phyloP scores from a whole-genome alignment of 2,113 vertebrate genomes.

The Paratilapia polleni region DNA sequence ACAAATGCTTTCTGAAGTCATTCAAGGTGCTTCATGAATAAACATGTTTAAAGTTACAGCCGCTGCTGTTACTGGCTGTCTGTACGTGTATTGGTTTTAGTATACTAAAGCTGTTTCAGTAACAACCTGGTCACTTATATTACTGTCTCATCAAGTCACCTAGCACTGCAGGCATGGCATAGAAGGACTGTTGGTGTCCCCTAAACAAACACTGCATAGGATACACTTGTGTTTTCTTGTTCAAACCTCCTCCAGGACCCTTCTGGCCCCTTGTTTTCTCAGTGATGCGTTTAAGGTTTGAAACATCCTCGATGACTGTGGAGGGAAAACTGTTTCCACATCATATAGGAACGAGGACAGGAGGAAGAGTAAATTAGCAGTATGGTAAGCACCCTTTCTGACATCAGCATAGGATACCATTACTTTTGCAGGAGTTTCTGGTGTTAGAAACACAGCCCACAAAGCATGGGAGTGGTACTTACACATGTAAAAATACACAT shows the following conservation, averaged over 20 bases:
- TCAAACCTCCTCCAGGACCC: neutral
- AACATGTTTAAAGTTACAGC: neutral
- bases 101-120: too few relatives aligned
- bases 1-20: neutral
- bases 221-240: neutral
- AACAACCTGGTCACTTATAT: too few relatives aligned
- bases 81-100: too few relatives aligned
- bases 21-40: neutral
- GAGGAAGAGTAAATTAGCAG: neutral
- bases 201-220: neutral
- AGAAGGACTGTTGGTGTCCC: neutral
- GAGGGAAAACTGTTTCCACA: slow-evolving; percentile 2
- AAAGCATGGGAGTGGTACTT: neutral
- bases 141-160: neutral
- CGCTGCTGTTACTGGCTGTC: neutral
- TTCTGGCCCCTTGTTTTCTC: neutral
- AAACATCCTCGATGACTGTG: neutral
- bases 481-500: neutral
- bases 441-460: neutral
- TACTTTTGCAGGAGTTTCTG: neutral
- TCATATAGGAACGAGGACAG: neutral
- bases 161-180: neutral
- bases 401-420: neutral
- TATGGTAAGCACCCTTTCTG: slow-evolving; percentile 6
- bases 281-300: neutral